Base-by-base conservation (phyloP, 2,113 vertebrate genomes). In the Ivindomyrus marchei region DNA sequence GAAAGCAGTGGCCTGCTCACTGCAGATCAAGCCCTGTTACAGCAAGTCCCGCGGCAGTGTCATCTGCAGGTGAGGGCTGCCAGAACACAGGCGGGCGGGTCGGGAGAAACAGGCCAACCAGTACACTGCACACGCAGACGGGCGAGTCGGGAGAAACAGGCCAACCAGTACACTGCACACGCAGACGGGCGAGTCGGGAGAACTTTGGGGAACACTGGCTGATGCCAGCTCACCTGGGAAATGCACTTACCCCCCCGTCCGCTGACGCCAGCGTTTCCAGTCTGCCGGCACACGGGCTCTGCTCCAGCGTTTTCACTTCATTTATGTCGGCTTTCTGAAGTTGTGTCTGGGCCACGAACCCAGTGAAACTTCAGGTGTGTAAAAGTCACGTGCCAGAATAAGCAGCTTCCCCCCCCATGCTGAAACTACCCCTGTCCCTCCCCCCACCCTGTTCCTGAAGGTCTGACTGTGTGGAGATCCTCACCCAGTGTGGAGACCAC, bases 1-100 rank as follows among this genome's bases (percentile, higher is more conserved):
- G 98, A 99, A 99, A 92, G 98, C 98, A 0, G 96, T 99, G 89
- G 98, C 98, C 89, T 99, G 98, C 88, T 97, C 97, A 0, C 94
- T 99, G 89, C 98, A 99, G 94, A 99, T 99, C 93, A 99, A 99
- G 94, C 98, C 98, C 56, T 99, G 98, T 92, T 97, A 98, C 93
- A 98, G 98, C 96, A 98, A 97, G 96, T 98, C 98, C 91, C 96
- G 98, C 93, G 97, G 97, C 83, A 99, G 97, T 74, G 95, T 98
- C 92, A 99, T 99, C 93, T 99, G 98, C 98, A 99, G 97, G 98
- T 99, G 96, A 92, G 98, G 13, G 9, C 46, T 10, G 58, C 52
- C 17, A 19, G 17, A 53, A 53, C 52, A 53, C 17, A 19, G 52
- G 52, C 15, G 17, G 52, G 17, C 0, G 52, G 52, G 52, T 52